Conservation (phyloP, 2,888 invertebrate genomes). For the Hedychridium roseum region DNA sequence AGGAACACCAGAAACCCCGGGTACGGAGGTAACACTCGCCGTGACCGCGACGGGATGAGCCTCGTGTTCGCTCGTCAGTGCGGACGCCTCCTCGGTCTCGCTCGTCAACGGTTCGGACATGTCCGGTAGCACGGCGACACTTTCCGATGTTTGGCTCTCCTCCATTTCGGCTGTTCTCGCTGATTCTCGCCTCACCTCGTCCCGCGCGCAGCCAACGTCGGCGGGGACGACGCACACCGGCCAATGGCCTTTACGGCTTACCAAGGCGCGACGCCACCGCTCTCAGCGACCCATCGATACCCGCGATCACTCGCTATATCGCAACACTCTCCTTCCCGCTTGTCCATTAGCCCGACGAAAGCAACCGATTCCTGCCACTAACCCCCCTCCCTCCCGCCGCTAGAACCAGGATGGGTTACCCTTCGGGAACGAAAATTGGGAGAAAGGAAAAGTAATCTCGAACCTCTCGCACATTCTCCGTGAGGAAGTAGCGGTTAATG, state of each 20-base stretch:
- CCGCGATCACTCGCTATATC: constrained; percentile 21
- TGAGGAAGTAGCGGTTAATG: too few species aligned
- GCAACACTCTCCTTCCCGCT: too few species aligned
- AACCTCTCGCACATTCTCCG: too few species aligned
- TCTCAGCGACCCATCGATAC: too few species aligned
- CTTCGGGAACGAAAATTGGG: too few species aligned
- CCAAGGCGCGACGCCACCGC: not conserved
- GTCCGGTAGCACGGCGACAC: constrained; percentile 66
- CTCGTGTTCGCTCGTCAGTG: constrained; percentile 54
- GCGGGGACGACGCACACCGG: constrained; percentile 18
- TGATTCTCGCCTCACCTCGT: constrained; percentile 27
- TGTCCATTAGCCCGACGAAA: too few species aligned
- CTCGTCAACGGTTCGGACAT: constrained; percentile 66
- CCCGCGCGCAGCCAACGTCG: constrained; percentile 35
- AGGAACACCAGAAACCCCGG: constrained; percentile 66
- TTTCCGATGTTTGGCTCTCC: constrained; percentile 64
- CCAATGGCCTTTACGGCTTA: not conserved
- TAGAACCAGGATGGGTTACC: too few species aligned
- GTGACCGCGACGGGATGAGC: constrained; percentile 58
- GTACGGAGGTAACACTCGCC: constrained; percentile 55
- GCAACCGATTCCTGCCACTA: too few species aligned
- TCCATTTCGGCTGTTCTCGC: constrained; percentile 63
- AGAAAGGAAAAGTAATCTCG: too few species aligned
- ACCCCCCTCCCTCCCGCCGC: too few species aligned
- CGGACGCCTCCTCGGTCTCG: constrained; percentile 63